Percentiles rank a stretch among this genome's conserved stretches.
phyloP scores from a whole-genome alignment of 1,140 invertebrate genomes.

The Magallana gigas region DNA sequence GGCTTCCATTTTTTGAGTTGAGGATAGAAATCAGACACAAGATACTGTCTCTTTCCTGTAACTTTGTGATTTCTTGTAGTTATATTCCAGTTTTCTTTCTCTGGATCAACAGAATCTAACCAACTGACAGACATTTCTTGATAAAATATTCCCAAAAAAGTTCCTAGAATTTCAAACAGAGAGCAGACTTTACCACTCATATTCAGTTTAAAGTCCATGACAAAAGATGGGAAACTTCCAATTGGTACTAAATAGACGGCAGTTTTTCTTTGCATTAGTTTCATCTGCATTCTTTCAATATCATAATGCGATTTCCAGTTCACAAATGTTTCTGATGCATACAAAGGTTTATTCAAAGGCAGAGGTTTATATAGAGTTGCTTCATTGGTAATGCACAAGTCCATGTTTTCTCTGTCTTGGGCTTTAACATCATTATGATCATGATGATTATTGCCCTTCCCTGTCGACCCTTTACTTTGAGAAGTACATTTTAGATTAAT shows the following conservation, averaged over 20 bases:
- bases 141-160: constrained; percentile 69
- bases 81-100: constrained; percentile 57
- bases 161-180: constrained; percentile 64
- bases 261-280: constrained; percentile 58
- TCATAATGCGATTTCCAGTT: constrained; percentile 66
- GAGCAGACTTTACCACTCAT: constrained; percentile 44
- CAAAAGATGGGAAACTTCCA: constrained; percentile 70
- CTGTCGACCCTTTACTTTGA: neutral
- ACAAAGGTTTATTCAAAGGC: constrained; percentile 54
- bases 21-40: constrained; percentile 67
- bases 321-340: constrained; percentile 65
- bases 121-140: constrained; percentile 62
- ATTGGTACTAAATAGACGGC: constrained; percentile 70
- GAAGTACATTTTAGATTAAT: neutral
- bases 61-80: constrained; percentile 59
- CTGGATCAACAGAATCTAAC: constrained; percentile 52
- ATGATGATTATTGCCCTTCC: neutral
- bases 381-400: neutral
- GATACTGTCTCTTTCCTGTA: constrained; percentile 65
- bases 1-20: constrained; percentile 64
- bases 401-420: neutral
- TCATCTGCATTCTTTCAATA: constrained; percentile 54
- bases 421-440: too few species aligned
- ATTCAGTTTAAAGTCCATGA: constrained; percentile 60
- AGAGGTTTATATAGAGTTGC: constrained; percentile 56